Evolutionary conservation across 2,797 vertebrate species (phyloP), one percentile per base, ranked within the genome.

Genomic region (Bothrops alternatus): DNA sequence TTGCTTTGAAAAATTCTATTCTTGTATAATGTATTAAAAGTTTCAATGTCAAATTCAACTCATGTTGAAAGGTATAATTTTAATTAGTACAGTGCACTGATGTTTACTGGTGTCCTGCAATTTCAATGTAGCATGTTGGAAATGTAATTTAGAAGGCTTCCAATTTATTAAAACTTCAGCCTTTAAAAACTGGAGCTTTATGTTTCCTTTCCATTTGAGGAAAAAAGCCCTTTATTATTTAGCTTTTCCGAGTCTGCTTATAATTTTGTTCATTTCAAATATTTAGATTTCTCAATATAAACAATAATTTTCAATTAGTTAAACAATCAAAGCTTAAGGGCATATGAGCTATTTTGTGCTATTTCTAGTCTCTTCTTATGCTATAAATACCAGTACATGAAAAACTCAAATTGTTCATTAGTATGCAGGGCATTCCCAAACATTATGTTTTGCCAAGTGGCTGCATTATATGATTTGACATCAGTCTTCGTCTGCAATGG

Each of bases 281-380:
- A 94, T 95, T 96, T 95, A 97, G 97, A 97, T 97, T 97, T 97
- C 96, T 96, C 96, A 95, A 95, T 97, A 98, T 98, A 98, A 98
- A 98, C 97, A 97, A 95, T 96, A 96, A 93, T 95, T 97, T 97
- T 97, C 94, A 96, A 95, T 95, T 94, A 94, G 94, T 95, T 93
- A 96, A 97, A 96, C 96, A 95, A 96, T 96, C 94, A 95, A 95
- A 47, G 94, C 96, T 57, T 97, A 97, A 97, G 97, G 97, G 97
- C 97, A 97, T 97, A 96, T 96, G 94, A 97, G 96, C 96, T 92
- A 96, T 96, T 93, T 95, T 95, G 93, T 63, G 93, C 91, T 96
- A 93, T 85, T 96, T 96, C 92, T 90, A 93, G 92, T 95, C 92
- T 97, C 93, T 91, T 94, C 95, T 94, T 91, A 12, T 93, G 87